Evolutionary conservation across 2,888 invertebrate species (phyloP).

Genomic region (Spicauda simplicius): DNA sequence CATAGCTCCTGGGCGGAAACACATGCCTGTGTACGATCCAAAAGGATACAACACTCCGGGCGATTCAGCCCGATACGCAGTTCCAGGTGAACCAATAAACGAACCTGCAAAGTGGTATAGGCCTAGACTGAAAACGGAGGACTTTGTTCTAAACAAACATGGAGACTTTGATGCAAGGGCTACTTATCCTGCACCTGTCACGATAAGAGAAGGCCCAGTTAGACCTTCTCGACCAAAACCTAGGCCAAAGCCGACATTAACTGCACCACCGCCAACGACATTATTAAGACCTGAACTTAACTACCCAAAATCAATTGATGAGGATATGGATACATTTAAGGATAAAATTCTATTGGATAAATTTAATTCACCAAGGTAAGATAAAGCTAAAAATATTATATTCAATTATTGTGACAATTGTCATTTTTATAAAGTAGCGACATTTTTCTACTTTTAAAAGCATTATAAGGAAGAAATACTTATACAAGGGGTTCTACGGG

Average conservation of each 20-base stretch:
- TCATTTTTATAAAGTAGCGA: no score
- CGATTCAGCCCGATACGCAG: slow-evolving; percentile 38
- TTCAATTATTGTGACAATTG: no score
- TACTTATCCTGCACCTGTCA: slow-evolving; percentile 46
- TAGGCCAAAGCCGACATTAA: slow-evolving; percentile 24
- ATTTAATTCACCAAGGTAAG: slow-evolving; percentile 47
- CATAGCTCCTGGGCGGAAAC: slow-evolving; percentile 7
- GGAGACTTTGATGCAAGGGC: slow-evolving; percentile 29
- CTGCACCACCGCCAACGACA: slow-evolving; percentile 17
- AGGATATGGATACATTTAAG: slow-evolving; percentile 47
- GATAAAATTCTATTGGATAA: slow-evolving; percentile 48
- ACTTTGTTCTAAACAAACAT: slow-evolving; percentile 11
- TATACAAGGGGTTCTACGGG: no score
- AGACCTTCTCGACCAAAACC: slow-evolving; percentile 43
- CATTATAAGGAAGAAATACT: no score
- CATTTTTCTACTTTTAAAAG: no score
- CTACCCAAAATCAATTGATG: slow-evolving; percentile 44
- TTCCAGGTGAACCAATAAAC: slow-evolving; percentile 41
- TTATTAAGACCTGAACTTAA: slow-evolving; percentile 34
- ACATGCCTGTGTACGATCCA: neutral
- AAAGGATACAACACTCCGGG: neutral
- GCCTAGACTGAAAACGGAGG: slow-evolving; percentile 36
- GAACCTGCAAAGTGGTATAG: slow-evolving; percentile 37
- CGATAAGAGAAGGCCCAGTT: slow-evolving; percentile 43
- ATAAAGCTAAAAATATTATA: no score